Conservation (phyloP, 2,888 invertebrate species). For the Cecidostiba fungosa region DNA sequence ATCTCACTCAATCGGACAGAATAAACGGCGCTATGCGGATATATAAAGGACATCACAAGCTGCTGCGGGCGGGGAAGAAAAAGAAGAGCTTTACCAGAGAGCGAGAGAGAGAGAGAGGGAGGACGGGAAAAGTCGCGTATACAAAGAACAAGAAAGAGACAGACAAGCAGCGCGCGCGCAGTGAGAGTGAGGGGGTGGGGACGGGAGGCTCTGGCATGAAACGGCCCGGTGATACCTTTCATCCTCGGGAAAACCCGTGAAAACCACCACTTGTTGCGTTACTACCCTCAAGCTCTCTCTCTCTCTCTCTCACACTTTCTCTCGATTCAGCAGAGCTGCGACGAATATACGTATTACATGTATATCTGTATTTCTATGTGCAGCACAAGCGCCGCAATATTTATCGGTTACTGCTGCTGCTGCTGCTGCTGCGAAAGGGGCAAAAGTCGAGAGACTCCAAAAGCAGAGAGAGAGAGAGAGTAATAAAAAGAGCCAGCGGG, state of each 20-base stretch:
- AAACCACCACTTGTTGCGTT: slow-evolving; percentile 80
- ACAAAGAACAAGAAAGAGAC: slow-evolving; percentile 68
- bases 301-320: neutral
- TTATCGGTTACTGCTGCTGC: neutral
- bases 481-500: neutral
- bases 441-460: neutral
- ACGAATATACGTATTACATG: slow-evolving; percentile 51
- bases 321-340: neutral
- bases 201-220: slow-evolving; percentile 67
- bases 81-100: slow-evolving; percentile 52
- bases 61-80: neutral
- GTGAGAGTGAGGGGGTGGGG: slow-evolving; percentile 30
- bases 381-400: neutral
- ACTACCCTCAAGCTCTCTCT: slow-evolving; percentile 69
- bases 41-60: slow-evolving; percentile 70
- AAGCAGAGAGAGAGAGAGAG: neutral
- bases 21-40: slow-evolving; percentile 55
- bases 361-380: slow-evolving; percentile 20
- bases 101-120: neutral
- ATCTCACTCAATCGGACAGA: slow-evolving; percentile 5
- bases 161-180: slow-evolving; percentile 56
- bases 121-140: slow-evolving; percentile 56
- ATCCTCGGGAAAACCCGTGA: slow-evolving; percentile 79
- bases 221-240: slow-evolving; percentile 73
- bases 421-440: neutral